These are phyloP conservation scores for Apaloderma vittatum DNA, from an alignment of 2,113 vertebrate genomes.

Conservation along the genomic window DNA sequence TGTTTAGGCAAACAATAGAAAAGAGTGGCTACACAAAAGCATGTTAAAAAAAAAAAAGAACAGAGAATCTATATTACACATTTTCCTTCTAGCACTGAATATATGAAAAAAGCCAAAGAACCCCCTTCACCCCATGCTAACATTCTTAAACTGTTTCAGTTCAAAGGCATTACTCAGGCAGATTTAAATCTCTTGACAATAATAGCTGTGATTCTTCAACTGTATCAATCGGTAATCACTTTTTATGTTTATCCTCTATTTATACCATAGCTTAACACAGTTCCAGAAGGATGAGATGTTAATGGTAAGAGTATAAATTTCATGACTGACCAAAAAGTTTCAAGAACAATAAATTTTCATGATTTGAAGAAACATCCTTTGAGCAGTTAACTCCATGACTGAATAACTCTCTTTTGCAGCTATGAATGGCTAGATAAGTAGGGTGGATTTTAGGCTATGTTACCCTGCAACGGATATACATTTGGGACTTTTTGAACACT, in stretches of 20 bases:
- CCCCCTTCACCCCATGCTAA: rapidly evolving
- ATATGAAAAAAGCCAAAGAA: too few species aligned
- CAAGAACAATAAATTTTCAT: conserved; percentile 28
- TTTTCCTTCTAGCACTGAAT: neutral
- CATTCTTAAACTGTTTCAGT: neutral
- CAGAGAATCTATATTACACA: neutral
- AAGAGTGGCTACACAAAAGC: neutral
- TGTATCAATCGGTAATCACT: neutral
- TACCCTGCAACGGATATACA: neutral
- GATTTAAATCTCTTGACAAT: neutral
- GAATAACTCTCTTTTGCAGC: neutral
- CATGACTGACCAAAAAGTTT: conserved; percentile 22
- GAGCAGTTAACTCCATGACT: neutral
- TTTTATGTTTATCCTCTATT: conserved; percentile 14
- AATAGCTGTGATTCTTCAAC: conserved; percentile 2
- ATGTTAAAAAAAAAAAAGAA: neutral
- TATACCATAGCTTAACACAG: neutral
- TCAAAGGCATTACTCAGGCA: neutral
- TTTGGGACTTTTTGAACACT: neutral
- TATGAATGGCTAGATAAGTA: neutral
- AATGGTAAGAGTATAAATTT: conserved; percentile 8
- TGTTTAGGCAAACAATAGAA: neutral
- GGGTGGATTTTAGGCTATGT: neutral
- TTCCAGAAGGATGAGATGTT: neutral
- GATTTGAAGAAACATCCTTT: neutral